Evolutionary conservation across 2,113 vertebrate species (phyloP).

Genomic region (Corythornis cristatus): DNA sequence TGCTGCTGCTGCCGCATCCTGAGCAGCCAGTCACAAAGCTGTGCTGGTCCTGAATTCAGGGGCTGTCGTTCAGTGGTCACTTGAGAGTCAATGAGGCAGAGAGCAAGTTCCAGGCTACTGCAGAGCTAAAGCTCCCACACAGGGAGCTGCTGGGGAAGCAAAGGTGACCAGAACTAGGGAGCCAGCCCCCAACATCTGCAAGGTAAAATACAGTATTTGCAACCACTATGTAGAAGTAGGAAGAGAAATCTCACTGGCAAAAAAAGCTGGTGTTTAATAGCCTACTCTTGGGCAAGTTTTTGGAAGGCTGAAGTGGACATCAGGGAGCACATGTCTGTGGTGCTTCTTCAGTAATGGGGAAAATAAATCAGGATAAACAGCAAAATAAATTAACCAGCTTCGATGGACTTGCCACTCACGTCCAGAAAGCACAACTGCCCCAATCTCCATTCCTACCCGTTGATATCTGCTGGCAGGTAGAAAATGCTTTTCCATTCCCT

Average conservation of each 20-base stretch:
- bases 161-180: background rate
- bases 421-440: background rate
- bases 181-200: background rate
- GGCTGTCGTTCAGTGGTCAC: background rate
- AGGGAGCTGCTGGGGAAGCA: slow-evolving; percentile 20
- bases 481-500: background rate
- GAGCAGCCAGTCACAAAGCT: background rate
- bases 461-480: background rate
- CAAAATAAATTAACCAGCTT: background rate
- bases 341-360: background rate
- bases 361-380: background rate
- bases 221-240: background rate
- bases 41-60: slow-evolving; percentile 1
- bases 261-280: background rate
- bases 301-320: background rate
- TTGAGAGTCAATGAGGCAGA: slow-evolving; percentile 55
- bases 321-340: background rate
- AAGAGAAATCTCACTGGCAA: background rate
- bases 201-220: background rate
- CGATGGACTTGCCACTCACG: background rate
- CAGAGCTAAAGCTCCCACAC: background rate
- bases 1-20: background rate
- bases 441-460: background rate
- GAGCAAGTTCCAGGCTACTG: slow-evolving; percentile 8
- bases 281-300: background rate